Percentiles rank a stretch among this genome's conserved stretches.
Evolutionary conservation across 2,113 vertebrate genomes (phyloP).

Genomic region (Phyllopteryx taeniolatus): DNA sequence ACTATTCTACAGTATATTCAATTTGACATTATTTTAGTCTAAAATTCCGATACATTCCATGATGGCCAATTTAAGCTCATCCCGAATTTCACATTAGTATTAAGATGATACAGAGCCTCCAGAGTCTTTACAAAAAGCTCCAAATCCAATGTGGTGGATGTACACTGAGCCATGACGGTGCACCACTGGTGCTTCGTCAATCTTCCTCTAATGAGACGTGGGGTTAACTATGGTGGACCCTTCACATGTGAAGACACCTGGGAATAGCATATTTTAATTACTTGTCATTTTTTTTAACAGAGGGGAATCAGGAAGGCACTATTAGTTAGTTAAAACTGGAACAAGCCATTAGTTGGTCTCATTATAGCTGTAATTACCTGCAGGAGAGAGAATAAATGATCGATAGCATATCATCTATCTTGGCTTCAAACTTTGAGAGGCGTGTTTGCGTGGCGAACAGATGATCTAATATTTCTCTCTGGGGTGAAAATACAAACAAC

Average conservation of each 20-base stretch:
- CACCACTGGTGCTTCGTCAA: not conserved
- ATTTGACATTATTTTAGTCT: not conserved
- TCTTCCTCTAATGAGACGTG: constrained; percentile 9
- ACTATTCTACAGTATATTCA: too few relatives aligned
- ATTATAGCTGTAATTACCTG: constrained; percentile 63
- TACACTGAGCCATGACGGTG: not conserved
- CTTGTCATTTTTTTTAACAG: constrained; percentile 22
- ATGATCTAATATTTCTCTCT: constrained; percentile 9
- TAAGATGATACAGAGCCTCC: too few relatives aligned
- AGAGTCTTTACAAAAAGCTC: not conserved
- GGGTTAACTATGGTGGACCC: constrained; percentile 10
- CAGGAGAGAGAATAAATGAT: constrained; percentile 40
- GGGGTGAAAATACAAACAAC: not conserved
- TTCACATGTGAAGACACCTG: constrained; percentile 38
- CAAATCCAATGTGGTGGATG: not conserved
- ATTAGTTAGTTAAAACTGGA: constrained; percentile 45
- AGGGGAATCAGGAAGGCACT: constrained; percentile 27
- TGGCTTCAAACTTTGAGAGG: constrained; percentile 20
- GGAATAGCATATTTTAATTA: constrained; percentile 51
- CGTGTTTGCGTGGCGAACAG: constrained; percentile 15
- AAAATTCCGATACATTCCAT: not conserved
- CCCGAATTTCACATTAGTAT: too few relatives aligned
- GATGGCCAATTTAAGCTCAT: not conserved
- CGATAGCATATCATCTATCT: constrained; percentile 46
- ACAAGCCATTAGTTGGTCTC: constrained; percentile 62